phyloP scores from a whole-genome alignment of 2,113 vertebrate genomes.

The Serinus canaria region DNA sequence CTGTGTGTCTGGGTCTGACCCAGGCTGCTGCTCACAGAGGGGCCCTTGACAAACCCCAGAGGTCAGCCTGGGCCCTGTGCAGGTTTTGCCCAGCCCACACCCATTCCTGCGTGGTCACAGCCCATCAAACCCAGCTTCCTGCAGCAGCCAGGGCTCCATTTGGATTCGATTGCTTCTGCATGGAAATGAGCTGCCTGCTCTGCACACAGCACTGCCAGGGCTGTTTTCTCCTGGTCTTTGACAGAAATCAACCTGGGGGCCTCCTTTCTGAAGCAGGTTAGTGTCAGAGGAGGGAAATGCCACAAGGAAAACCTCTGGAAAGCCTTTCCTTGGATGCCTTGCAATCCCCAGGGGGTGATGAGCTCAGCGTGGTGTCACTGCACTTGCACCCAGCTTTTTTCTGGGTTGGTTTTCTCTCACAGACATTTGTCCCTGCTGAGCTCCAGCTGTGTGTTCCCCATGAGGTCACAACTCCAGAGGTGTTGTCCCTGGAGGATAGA shows the following conservation, averaged over 20 bases:
- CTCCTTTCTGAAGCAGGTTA: constrained; percentile 10
- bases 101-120: background rate
- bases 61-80: background rate
- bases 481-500: background rate
- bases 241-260: background rate
- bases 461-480: background rate
- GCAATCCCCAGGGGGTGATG: constrained; percentile 24
- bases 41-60: background rate
- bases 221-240: background rate
- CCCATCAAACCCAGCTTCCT: background rate
- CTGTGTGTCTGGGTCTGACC: background rate
- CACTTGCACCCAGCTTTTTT: constrained; percentile 18
- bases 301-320: background rate
- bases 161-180: background rate
- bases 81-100: background rate
- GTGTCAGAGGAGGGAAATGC: background rate
- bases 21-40: background rate
- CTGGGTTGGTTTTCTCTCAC: background rate
- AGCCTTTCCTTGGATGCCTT: constrained; percentile 19
- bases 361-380: constrained; percentile 4
- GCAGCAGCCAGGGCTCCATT: background rate
- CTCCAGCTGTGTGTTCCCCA: background rate
- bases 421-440: constrained; percentile 7
- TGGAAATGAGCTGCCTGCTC: constrained; percentile 2
- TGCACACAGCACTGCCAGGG: background rate